A percentile compares a stretch with the other conserved stretches of the same genome.
Conservation (phyloP, 2,888 invertebrate genomes). For the Dicyrtoma fusca region DNA sequence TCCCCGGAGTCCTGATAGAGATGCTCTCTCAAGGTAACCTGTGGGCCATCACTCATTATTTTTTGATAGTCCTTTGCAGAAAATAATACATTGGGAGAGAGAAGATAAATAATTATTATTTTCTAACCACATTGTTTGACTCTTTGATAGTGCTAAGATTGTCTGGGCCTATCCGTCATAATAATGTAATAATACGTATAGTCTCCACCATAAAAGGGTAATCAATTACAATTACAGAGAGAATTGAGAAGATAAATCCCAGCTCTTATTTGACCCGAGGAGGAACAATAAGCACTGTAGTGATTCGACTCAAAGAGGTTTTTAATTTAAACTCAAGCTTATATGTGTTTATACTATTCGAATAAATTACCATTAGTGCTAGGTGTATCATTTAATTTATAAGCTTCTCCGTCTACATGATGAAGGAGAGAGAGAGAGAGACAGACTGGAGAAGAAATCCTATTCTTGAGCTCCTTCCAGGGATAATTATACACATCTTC, state of each 20-base stretch:
- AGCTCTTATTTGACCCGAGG: slow-evolving; percentile 24
- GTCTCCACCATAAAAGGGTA: slow-evolving; percentile 31
- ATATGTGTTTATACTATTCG: slow-evolving; percentile 33
- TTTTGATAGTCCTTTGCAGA: too few species aligned
- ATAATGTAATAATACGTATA: slow-evolving; percentile 31
- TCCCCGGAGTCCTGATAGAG: neutral
- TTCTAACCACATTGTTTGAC: slow-evolving; percentile 12
- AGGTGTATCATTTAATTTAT: slow-evolving; percentile 36
- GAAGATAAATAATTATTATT: neutral
- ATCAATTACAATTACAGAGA: slow-evolving; percentile 33
- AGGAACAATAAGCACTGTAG: neutral
- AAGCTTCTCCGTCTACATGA: neutral
- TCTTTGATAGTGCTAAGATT: slow-evolving; percentile 14
- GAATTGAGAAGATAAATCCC: slow-evolving; percentile 26
- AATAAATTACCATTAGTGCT: slow-evolving; percentile 37
- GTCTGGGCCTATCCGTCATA: slow-evolving; percentile 18
- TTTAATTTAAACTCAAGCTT: slow-evolving; percentile 34
- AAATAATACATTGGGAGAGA: too few species aligned
- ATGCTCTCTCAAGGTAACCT: slow-evolving; percentile 1
- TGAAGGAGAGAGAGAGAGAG: neutral
- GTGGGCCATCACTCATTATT: too few species aligned
- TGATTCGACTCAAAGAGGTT: slow-evolving; percentile 13
- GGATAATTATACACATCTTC: too few species aligned
- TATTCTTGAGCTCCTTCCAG: too few species aligned
- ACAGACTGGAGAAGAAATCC: neutral